phyloP scores from a whole-genome alignment of 2,797 vertebrate genomes.

The Muraenolepis orangiensis region DNA sequence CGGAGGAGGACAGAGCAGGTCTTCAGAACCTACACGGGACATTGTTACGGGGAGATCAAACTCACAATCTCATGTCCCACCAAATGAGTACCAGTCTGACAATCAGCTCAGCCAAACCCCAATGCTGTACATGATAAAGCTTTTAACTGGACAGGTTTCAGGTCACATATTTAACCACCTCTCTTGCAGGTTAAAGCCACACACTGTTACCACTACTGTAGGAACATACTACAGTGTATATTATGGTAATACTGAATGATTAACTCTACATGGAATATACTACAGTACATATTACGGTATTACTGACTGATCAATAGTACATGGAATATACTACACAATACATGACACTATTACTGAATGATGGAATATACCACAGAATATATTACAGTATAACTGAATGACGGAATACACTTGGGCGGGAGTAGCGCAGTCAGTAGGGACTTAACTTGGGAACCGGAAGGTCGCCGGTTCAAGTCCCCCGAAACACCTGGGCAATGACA shows the following conservation, averaged over 20 bases:
- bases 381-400: not conserved
- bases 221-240: not conserved
- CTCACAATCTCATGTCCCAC: not conserved
- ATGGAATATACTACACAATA: not conserved
- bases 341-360: not conserved
- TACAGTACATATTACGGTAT: not conserved
- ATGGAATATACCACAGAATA: not conserved
- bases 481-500: too few relatives aligned
- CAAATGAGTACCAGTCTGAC: not conserved
- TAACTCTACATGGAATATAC: not conserved
- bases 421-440: too few relatives aligned
- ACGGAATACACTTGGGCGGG: too few relatives aligned
- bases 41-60: not conserved
- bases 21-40: not conserved
- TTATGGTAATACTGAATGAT: not conserved
- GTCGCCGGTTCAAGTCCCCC: too few relatives aligned
- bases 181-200: not conserved
- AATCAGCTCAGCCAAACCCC: not conserved
- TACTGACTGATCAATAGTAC: not conserved
- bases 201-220: not conserved
- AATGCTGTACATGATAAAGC: not conserved
- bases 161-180: not conserved
- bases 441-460: too few relatives aligned
- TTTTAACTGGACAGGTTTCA: not conserved
- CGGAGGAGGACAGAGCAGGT: too few relatives aligned